Evolutionary conservation across 1,140 invertebrate genomes (phyloP), one percentile per base, ranked within the genome.

Genomic region (Cotesia glomerata): DNA sequence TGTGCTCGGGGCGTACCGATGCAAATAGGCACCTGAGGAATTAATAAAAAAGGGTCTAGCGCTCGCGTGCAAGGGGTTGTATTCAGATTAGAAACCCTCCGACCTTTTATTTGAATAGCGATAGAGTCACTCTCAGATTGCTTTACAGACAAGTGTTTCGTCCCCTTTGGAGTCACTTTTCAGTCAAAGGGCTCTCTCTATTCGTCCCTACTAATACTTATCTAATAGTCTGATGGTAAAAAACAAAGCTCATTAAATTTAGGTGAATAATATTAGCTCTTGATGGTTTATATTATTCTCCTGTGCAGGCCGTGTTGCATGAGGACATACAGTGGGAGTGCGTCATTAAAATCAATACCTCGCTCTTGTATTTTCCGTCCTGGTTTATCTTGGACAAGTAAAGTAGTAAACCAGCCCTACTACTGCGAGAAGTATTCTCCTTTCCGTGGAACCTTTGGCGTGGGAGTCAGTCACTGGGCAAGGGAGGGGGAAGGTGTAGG

Each of bases 271-370:
- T 80, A 78, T 86, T 86, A 79, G 79, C 81, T 81, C 82, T 80
- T 26, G 26, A 26, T 26, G 3, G 26, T 26, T 26, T 26, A 26
- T 26, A 26, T 83, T 77, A 77, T 78, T 81, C 73, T 45, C 79
- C 81, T 78, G 76, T 79, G 76, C 74, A 68, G 78, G 58, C 69
- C 70, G 58, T 59, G 74, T 7, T 67, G 63, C 39, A 63, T 67
- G 35, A 39, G 59, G 11, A 26, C n/a, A 56, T 56, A 32, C 1
- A 73, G 59, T 73, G 77, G 78, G 79, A 81, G 82, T 77, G 78
- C 81, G 82, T 87, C 85, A 86, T 87, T 87, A 86, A 87, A 87
- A 87, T 86, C 86, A 87, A 87, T 87, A 87, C 86, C 79, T 79
- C 77, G 77, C 51, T 78, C 71, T 78, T 32, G 54, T 18, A 69